Evolutionary conservation across 2,113 vertebrate species (phyloP), one percentile per base, ranked within the genome.

Genomic region (Sclerurus mexicanus): DNA sequence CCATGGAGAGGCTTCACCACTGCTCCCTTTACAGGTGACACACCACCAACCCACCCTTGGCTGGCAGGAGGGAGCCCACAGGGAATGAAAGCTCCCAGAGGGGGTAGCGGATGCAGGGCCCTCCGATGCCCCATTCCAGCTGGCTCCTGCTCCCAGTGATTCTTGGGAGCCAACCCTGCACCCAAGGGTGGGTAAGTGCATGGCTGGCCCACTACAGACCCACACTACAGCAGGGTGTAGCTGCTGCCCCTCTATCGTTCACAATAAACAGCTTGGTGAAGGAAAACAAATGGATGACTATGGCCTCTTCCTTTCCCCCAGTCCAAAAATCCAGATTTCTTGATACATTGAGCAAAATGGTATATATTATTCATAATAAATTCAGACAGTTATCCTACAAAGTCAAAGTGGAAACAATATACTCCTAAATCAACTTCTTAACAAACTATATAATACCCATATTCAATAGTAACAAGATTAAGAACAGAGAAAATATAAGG

Each of bases 31-130:
- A 69, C 60, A 5, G 53, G 69, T 20, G 12, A 60, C 33, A 1
- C 37, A 20, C 12, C 33, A 2, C 23, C 0, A 3, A 33, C 5
- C 22, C 0, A 0, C 21, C 35, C 6, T 1, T 0, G 4, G 24
- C 40, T 4, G 28, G 19, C 28, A 8, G 5, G 47, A 55, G 20
- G 0, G 24, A 55, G 17, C 31, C 42, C 4, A 1, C 0, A 2
- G 42, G 3, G 27, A 16, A 33, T 5, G 8, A 12, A 4, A 27
- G 52, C 46, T 39, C 53, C 23, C 52, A 12, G 77, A n/a, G 33
- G 0, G 60, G n/a, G 3, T n/a, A 20, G 4, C 19, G 21, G 39
- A 46, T 53, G 39, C 77, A 21, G 46, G 9, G 4, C 24, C 33
- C 7, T 53, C 53, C 46, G 10, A 13, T 3, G 9, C 17, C 18